Conservation (phyloP, 2,113 vertebrate genomes). For the Cairina moschata region DNA sequence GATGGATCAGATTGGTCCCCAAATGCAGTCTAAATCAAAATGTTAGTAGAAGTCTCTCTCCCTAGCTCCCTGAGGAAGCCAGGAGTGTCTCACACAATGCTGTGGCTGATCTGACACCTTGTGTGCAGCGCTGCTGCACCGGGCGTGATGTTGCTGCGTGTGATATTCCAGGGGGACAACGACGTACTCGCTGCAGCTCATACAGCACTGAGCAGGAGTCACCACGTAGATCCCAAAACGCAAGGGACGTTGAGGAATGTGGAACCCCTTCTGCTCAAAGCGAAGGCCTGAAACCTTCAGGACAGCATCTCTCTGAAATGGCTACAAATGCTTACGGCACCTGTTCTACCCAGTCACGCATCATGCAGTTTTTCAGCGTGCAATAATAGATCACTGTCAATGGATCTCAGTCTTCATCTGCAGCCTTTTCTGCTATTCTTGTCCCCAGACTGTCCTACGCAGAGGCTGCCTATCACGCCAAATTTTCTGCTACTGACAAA, state of each 20-base stretch:
- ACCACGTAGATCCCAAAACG: not conserved
- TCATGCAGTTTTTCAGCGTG: not conserved
- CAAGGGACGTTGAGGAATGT: not conserved
- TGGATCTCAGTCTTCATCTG: not conserved
- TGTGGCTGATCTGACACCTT: not conserved
- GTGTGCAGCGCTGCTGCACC: not conserved
- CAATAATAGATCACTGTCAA: slow-evolving; percentile 24
- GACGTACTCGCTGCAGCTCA: not conserved
- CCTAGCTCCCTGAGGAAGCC: not conserved
- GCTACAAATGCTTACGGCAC: not conserved
- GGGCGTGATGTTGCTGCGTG: accelerated
- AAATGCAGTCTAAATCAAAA: not conserved
- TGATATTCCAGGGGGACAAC: not conserved
- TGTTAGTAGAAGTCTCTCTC: not conserved
- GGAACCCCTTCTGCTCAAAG: not conserved
- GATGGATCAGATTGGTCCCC: not conserved
- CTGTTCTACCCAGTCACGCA: not conserved
- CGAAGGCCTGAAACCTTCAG: not conserved
- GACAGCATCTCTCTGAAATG: not conserved
- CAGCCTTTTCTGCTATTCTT: not conserved
- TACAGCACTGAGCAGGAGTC: not conserved
- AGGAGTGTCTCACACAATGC: not conserved
- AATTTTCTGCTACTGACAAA: slow-evolving; percentile 40
- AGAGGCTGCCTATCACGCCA: slow-evolving; percentile 13
- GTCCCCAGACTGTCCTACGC: not conserved